Evolutionary conservation across 2,113 vertebrate species (phyloP).

Genomic region (Haliaeetus leucogaster): DNA sequence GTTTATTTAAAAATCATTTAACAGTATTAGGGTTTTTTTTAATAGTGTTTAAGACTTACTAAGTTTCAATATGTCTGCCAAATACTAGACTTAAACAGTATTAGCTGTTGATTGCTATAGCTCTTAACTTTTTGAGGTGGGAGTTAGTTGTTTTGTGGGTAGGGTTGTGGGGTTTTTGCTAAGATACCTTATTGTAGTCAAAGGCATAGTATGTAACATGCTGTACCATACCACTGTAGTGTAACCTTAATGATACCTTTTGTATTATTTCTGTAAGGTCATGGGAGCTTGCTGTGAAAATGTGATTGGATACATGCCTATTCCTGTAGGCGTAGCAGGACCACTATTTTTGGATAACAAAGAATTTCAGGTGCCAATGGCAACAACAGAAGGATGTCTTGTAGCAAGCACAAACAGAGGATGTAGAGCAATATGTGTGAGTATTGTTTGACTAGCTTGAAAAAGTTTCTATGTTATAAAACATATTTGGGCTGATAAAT

Average conservation of each 20-base stretch:
- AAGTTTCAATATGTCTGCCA: neutral
- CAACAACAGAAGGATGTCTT: conserved; percentile 95
- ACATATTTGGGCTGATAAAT: neutral
- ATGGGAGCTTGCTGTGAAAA: conserved; percentile 97
- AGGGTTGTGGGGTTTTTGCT: neutral
- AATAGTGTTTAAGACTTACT: neutral
- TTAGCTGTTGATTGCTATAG: neutral
- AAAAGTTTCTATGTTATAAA: neutral
- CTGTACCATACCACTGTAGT: neutral
- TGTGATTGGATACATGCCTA: conserved; percentile 94
- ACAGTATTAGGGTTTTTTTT: neutral
- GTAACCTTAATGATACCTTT: neutral
- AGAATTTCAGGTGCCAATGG: conserved; percentile 95
- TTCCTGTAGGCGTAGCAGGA: conserved; percentile 94
- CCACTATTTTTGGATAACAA: conserved; percentile 88
- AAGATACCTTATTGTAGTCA: neutral
- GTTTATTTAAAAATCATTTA: neutral
- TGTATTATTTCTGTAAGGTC: conserved; percentile 75
- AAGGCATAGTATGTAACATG: neutral
- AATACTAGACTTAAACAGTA: neutral
- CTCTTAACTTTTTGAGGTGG: neutral
- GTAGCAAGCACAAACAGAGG: conserved; percentile 96
- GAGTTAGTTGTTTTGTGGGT: neutral
- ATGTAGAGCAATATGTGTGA: conserved; percentile 91
- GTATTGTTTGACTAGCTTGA: conserved; percentile 17